phyloP scores from a whole-genome alignment of 1,140 invertebrate genomes.

The Tribolium madens region DNA sequence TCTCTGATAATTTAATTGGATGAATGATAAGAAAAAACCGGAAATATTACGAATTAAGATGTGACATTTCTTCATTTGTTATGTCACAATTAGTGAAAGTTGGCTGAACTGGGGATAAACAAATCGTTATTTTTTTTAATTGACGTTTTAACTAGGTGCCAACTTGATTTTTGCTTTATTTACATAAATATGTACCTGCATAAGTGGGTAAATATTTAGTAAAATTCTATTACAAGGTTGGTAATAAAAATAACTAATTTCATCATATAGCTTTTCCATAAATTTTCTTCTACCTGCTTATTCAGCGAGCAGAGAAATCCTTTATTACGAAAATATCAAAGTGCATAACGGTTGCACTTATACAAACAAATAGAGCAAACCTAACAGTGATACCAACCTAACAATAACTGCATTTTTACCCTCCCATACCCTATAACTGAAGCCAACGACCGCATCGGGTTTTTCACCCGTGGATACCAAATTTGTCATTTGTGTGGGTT shows the following conservation, averaged over 20 bases:
- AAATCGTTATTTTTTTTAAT: not conserved
- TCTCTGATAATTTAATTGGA: conserved; percentile 2
- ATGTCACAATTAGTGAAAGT: conserved; percentile 26
- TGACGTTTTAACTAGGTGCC: too few relatives aligned
- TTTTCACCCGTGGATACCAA: not conserved
- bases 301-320: not conserved
- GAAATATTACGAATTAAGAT: not conserved
- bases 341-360: not conserved
- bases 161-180: too few relatives aligned
- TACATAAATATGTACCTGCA: too few relatives aligned
- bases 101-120: not conserved
- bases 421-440: not conserved
- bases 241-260: not conserved
- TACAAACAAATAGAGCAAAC: not conserved
- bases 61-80: not conserved
- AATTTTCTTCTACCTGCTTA: not conserved
- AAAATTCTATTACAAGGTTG: not conserved
- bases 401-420: not conserved
- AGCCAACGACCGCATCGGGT: not conserved
- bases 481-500: not conserved
- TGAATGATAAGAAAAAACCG: not conserved
- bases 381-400: not conserved
- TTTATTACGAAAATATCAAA: not conserved
- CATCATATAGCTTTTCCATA: not conserved
- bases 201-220: too few relatives aligned